Evolutionary conservation across 2,113 vertebrate genomes (phyloP).

Genomic region (Salminus brasiliensis): DNA sequence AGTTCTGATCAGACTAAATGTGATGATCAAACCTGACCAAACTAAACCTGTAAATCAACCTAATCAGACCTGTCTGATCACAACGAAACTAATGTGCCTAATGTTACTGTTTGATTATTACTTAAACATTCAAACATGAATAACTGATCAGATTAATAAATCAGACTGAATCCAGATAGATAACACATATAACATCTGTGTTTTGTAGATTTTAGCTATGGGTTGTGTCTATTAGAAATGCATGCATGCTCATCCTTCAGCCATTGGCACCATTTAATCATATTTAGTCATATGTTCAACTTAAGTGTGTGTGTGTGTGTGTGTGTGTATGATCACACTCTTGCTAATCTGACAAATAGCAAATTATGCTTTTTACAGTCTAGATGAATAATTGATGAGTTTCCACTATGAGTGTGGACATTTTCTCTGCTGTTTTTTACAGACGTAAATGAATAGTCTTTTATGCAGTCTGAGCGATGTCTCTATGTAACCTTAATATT

Average conservation of each 20-base stretch:
- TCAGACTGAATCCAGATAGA: no score
- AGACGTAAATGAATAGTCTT: neutral
- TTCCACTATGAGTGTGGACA: neutral
- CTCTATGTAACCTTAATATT: neutral
- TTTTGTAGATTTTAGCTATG: neutral
- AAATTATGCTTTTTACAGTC: slow-evolving; percentile 18
- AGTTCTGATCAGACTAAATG: neutral
- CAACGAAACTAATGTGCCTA: no score
- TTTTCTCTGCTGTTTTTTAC: neutral
- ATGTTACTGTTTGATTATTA: no score
- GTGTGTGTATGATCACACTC: neutral
- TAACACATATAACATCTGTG: neutral
- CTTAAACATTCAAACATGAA: no score
- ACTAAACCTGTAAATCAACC: neutral
- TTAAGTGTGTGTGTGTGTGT: neutral
- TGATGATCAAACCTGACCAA: neutral
- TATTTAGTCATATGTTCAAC: slow-evolving; percentile 26
- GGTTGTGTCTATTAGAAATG: neutral
- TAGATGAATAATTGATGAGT: slow-evolving; percentile 25
- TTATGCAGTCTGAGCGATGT: neutral
- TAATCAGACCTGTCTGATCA: neutral
- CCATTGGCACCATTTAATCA: no score
- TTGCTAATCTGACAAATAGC: slow-evolving; percentile 36
- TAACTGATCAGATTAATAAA: no score
- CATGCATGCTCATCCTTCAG: no score